Evolutionary conservation across 2,888 invertebrate genomes (phyloP), one percentile per base, ranked within the genome.

Genomic region (Drosophila differens): DNA sequence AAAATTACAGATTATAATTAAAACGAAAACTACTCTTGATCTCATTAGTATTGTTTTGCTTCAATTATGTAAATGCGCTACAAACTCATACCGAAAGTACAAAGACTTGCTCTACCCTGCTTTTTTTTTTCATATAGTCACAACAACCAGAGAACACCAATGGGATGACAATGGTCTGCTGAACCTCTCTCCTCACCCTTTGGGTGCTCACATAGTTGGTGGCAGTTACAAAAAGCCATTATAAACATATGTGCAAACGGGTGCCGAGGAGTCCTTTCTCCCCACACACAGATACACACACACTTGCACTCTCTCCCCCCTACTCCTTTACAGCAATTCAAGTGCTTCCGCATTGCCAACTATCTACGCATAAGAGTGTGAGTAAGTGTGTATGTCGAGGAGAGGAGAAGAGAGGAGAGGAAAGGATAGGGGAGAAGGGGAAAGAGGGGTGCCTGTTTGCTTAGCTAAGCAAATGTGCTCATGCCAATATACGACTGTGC

Each of bases 201-300:
- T 61, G 58, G 44, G 39, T 59, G 58, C 70, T 51, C 39, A 71
- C 72, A 59, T 62, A 68, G 67, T 76, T 76, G 76, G 60, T 68
- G 87, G 82, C 88, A 70, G 87, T 87, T 85, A 87, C 74, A 82
- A 91, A 88, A 81, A 73, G 72, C 81, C 90, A 90, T 87, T 87
- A 90, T 76, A 85, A 90, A 74, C 87, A 87, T 87, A 89, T 87
- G 91, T 91, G 83, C 65, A 60, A 81, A 47, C 47, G 61, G 66
- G 49, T 35, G 35, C 35, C 35, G 35, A 16, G 35, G 5, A 35
- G 5, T 61, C 59, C 14, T 52, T 39, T 41, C 4, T 39, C 25
- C 25, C 22, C 10, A 3, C 33, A 3, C n/a, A 4, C 41, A n/a
- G n/a, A 37, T 2, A 7, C 10, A 3, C 37, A 4, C 41, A 4